Percentiles rank a stretch among this genome's conserved stretches.
These are phyloP conservation scores for Acanthaster planci DNA, from an alignment of 35 echinoderm and acorn worm species.

Conservation along the genomic window DNA sequence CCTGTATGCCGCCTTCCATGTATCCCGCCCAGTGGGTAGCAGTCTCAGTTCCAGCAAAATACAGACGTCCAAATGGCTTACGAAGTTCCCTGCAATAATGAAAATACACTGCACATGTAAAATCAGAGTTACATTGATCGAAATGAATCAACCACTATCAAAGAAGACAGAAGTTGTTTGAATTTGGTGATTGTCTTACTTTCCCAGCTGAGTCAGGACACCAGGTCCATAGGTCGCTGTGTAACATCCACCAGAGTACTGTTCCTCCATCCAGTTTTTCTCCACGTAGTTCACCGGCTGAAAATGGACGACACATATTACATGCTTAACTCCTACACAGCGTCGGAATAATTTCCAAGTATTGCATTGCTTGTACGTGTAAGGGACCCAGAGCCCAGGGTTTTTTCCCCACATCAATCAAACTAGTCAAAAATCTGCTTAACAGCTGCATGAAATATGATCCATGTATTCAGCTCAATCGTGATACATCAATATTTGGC, in stretches of 20 bases:
- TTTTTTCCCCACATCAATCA: too few relatives aligned
- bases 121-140: too few relatives aligned
- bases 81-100: conserved; percentile 48
- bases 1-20: conserved; percentile 85
- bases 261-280: conserved; percentile 84
- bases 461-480: too few relatives aligned
- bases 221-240: conserved; percentile 53
- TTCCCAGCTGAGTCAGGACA: conserved; percentile 47
- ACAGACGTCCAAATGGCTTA: conserved; percentile 57
- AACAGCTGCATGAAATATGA: too few relatives aligned
- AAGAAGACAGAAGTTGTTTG: not conserved
- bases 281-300: conserved; percentile 70
- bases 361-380: too few relatives aligned
- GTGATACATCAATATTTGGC: too few relatives aligned
- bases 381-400: too few relatives aligned
- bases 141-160: too few relatives aligned
- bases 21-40: conserved; percentile 68
- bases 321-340: not conserved
- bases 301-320: not conserved
- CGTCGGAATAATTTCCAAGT: too few relatives aligned
- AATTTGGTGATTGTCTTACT: conserved; percentile 27
- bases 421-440: too few relatives aligned
- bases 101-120: not conserved
- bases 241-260: conserved; percentile 77
- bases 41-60: conserved; percentile 79